These are phyloP conservation scores for Lomographa bimaculata DNA, from an alignment of 2,888 invertebrate species.

Conservation along the genomic window DNA sequence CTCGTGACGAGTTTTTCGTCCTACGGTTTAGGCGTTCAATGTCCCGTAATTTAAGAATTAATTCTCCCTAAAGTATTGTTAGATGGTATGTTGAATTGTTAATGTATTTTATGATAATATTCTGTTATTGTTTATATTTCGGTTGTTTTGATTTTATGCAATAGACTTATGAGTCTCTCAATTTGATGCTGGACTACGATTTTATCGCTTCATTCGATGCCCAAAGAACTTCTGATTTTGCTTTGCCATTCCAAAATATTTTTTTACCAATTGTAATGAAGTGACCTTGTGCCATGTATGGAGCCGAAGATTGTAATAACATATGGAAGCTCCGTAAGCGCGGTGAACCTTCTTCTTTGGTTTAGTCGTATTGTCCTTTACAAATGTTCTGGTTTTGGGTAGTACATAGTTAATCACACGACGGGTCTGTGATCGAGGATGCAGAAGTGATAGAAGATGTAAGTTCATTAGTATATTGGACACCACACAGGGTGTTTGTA, in stretches of 20 bases:
- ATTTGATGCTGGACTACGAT: conserved; percentile 26
- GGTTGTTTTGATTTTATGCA: conserved; percentile 51
- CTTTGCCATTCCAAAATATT: conserved; percentile 54
- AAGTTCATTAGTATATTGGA: conserved; percentile 50
- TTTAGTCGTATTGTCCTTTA: conserved; percentile 36
- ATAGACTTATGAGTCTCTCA: conserved; percentile 24
- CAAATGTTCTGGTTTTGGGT: conserved; percentile 36
- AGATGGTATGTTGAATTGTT: conserved; percentile 68
- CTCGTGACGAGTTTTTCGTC: conserved; percentile 6
- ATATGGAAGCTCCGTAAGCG: not conserved
- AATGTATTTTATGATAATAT: conserved; percentile 60
- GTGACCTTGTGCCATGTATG: conserved; percentile 58
- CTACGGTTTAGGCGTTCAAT: conserved; percentile 18
- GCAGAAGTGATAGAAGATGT: conserved; percentile 44
- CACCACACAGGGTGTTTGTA: conserved; percentile 62
- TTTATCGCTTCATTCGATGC: conserved; percentile 26
- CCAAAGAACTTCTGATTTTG: conserved; percentile 25
- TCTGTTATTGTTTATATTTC: conserved; percentile 66
- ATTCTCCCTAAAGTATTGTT: conserved; percentile 65
- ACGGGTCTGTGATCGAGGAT: conserved; percentile 45
- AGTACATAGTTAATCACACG: conserved; percentile 32
- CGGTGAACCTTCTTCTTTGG: conserved; percentile 22
- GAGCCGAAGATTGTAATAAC: conserved; percentile 19
- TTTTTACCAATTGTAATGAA: conserved; percentile 30
- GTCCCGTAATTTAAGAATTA: conserved; percentile 34